These are phyloP conservation scores for Lamellibrachia columna DNA, from an alignment of 2,888 invertebrate species.

Conservation along the genomic window DNA sequence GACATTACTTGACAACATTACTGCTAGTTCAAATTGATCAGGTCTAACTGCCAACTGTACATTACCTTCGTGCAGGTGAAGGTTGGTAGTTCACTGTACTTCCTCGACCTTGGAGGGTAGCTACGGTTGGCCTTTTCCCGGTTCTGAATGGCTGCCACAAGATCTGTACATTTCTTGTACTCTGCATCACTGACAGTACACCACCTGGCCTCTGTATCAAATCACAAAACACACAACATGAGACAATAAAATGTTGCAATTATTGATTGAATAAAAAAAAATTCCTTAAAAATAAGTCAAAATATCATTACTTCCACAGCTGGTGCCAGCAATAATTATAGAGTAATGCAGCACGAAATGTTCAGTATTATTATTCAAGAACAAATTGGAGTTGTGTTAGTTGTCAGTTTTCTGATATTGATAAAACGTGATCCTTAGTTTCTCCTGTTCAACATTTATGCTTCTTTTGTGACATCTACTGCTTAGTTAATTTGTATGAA, in stretches of 20 bases:
- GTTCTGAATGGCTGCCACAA: constrained; percentile 69
- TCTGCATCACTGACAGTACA: constrained; percentile 84
- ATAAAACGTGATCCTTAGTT: too few species aligned
- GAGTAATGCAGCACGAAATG: too few species aligned
- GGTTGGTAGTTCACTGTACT: constrained; percentile 40
- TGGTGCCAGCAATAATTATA: neutral
- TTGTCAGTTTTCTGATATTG: too few species aligned
- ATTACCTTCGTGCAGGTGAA: constrained; percentile 31
- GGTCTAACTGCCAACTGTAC: neutral
- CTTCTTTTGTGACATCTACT: too few species aligned
- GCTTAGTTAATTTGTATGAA: too few species aligned
- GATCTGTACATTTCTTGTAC: constrained; percentile 82
- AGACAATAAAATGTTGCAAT: neutral
- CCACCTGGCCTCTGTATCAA: constrained; percentile 71
- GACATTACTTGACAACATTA: neutral
- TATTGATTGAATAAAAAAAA: neutral
- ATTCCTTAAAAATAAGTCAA: too few species aligned
- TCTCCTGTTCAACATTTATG: too few species aligned
- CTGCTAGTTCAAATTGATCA: neutral
- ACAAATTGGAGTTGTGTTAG: too few species aligned
- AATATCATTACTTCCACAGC: too few species aligned
- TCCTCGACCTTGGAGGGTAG: constrained; percentile 31
- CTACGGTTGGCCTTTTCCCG: constrained; percentile 73
- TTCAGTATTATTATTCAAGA: too few species aligned
- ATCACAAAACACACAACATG: neutral